These are phyloP conservation scores for Emberiza fucata DNA, from an alignment of 2,113 vertebrate species.

Conservation along the genomic window DNA sequence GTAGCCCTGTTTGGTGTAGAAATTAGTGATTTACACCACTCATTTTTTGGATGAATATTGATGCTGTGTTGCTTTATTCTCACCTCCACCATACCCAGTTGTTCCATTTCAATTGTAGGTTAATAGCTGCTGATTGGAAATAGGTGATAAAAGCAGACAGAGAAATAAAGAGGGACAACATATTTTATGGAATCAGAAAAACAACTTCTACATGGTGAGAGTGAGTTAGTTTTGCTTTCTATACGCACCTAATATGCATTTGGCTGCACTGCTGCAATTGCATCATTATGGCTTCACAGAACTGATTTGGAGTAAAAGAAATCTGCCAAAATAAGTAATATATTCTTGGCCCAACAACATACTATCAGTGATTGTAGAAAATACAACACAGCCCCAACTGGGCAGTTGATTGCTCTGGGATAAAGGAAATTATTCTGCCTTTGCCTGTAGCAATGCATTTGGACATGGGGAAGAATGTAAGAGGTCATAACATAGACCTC, in stretches of 20 bases:
- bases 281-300: neutral
- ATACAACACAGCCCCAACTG: fast-evolving
- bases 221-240: neutral
- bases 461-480: neutral
- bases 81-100: neutral
- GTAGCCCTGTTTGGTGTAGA: neutral
- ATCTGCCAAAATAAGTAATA: neutral
- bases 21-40: neutral
- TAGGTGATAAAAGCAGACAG: neutral
- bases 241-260: neutral
- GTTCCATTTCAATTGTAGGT: neutral
- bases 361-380: neutral
- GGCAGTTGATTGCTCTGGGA: neutral
- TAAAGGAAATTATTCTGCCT: neutral
- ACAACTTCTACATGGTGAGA: neutral
- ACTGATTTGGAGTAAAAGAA: neutral
- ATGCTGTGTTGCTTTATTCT: neutral
- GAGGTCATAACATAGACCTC: neutral
- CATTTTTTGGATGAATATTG: neutral
- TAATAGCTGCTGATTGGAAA: neutral
- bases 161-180: neutral
- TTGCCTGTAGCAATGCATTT: neutral
- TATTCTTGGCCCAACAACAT: neutral
- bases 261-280: neutral
- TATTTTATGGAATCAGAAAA: neutral